These are phyloP conservation scores for Aromia moschata DNA, from an alignment of 2,888 invertebrate genomes.

Conservation along the genomic window DNA sequence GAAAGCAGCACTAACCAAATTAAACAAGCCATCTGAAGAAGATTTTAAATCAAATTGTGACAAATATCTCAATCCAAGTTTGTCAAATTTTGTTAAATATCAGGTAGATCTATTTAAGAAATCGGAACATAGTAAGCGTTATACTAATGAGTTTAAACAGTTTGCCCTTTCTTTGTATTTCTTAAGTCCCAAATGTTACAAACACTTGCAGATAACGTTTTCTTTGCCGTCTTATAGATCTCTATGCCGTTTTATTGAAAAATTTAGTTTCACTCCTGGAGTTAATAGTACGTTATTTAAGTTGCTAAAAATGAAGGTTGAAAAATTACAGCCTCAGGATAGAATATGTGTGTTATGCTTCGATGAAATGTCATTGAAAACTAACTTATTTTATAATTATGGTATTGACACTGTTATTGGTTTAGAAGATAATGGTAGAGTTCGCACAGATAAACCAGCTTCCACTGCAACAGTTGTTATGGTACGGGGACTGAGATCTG, in stretches of 20 bases:
- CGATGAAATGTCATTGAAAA: slow-evolving; percentile 4
- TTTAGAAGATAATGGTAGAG: slow-evolving; percentile 3
- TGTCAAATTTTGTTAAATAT: not conserved
- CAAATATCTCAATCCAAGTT: not conserved
- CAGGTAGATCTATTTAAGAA: not conserved
- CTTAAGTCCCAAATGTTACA: slow-evolving; percentile 1
- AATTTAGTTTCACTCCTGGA: not conserved
- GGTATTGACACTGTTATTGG: not conserved
- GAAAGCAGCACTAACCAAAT: not conserved
- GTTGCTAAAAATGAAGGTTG: not conserved
- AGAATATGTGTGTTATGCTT: not conserved
- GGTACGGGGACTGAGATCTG: not conserved
- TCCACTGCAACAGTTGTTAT: slow-evolving; percentile 3
- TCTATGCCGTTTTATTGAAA: not conserved
- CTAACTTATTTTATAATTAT: slow-evolving; percentile 1
- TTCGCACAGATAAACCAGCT: not conserved
- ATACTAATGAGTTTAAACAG: not conserved
- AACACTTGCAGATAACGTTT: not conserved
- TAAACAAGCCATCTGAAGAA: not conserved
- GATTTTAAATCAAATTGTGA: not conserved
- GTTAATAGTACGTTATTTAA: slow-evolving; percentile 1
- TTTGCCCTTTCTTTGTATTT: not conserved
- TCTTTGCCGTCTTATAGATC: not conserved
- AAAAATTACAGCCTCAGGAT: not conserved
- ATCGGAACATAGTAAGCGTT: not conserved